These are phyloP conservation scores for Harpagoxenus sublaevis DNA, from an alignment of 2,888 invertebrate species.

Conservation along the genomic window DNA sequence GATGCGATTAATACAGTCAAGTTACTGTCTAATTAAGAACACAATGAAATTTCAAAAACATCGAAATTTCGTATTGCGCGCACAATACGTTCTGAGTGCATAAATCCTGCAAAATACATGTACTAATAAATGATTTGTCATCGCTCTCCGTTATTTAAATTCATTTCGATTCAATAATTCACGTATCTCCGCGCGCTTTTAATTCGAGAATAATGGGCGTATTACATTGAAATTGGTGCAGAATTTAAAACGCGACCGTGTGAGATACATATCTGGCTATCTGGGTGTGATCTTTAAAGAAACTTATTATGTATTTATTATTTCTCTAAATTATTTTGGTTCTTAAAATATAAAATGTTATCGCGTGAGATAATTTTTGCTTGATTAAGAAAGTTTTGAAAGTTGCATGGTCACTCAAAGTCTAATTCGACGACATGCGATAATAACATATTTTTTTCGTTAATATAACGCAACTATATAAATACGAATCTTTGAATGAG, in stretches of 20 bases:
- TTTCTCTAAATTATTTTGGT: neutral
- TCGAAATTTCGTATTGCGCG: neutral
- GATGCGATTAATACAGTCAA: neutral
- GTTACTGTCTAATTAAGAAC: conserved; percentile 6
- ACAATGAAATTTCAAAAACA: neutral
- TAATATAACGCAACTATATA: neutral
- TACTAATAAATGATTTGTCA: conserved; percentile 12
- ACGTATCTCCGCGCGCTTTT: neutral
- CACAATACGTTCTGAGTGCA: neutral
- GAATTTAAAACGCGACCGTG: neutral
- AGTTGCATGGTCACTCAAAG: neutral
- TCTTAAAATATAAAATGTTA: neutral
- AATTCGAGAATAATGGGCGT: neutral
- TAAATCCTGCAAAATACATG: conserved; percentile 1
- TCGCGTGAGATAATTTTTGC: neutral
- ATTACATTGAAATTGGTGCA: neutral
- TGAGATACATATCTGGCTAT: neutral
- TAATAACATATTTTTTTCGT: neutral
- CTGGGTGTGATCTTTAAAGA: neutral
- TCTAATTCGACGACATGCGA: neutral
- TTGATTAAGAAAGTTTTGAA: neutral
- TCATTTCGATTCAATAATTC: neutral
- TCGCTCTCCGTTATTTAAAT: neutral
- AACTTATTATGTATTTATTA: neutral
- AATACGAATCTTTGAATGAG: neutral